Base-by-base conservation (phyloP, 2,888 invertebrate genomes). In the Melinaea marsaeus region DNA sequence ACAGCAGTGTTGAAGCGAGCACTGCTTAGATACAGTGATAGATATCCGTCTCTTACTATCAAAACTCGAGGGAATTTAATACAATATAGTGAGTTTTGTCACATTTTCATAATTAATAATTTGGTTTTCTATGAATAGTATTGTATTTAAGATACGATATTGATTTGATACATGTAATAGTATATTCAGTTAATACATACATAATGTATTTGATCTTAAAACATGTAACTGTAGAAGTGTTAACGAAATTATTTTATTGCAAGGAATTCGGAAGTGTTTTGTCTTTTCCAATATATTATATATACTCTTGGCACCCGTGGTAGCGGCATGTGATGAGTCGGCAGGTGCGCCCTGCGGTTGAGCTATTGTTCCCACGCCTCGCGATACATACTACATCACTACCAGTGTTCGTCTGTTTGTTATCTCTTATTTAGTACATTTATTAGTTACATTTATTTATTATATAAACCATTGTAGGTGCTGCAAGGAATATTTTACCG, bases 281-380 rank as follows among this genome's bases (percentile, higher is more conserved):
- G 37, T 22, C 22, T 22, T 22, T 22, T 46, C 4, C n/a, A n/a
- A 46, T 46, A n/a, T 46, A n/a, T n/a, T 46, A 46, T 9, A n/a
- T n/a, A 35, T 33, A n/a, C 33, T 61, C 69, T 62, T 63, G 61
- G 65, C 70, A 66, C 69, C 55, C 3, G 58, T 78, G 68, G 81
- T 84, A 83, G 65, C 35, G 66, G 61, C 64, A 73, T 69, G 72
- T 71, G 77, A 79, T 76, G 76, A 74, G 76, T 73, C 71, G 86
- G 85, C 88, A 88, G 88, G 86, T 88, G 88, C 83, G 82, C 79
- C 79, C 83, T 80, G 82, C 76, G 86, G 87, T 88, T 87, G 86
- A 87, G 81, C 85, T 81, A 88, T 89, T 88, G 88, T 88, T 89
- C 89, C 85, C 89, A 89, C 89, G 87, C 81, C 79, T 78, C 71